Conservation (phyloP, 2,113 vertebrate species). For the Polypterus senegalus region DNA sequence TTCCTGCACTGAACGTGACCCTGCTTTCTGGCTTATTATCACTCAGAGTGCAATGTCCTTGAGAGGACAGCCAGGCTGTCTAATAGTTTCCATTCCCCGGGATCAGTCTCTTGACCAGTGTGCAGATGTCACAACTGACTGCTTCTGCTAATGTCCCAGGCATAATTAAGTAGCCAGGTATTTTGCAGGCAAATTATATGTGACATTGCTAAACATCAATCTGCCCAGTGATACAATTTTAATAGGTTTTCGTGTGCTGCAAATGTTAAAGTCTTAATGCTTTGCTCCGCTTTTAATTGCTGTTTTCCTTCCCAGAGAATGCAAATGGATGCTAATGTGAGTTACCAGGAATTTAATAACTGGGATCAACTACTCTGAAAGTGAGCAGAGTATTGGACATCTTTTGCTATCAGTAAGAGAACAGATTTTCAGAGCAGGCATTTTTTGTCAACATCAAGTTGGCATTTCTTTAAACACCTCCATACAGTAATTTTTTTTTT, state of each 20-base stretch:
- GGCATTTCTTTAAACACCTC: no score
- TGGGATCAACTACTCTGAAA: slow-evolving; percentile 2
- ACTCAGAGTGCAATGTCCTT: no score
- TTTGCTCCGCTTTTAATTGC: background rate
- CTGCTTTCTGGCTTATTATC: no score
- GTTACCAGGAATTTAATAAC: slow-evolving; percentile 13
- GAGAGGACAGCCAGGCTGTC: no score
- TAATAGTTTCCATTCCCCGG: no score
- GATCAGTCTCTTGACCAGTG: no score
- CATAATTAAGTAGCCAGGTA: background rate
- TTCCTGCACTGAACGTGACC: no score
- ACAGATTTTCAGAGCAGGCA: no score
- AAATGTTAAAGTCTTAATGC: background rate
- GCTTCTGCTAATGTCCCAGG: background rate
- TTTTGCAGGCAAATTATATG: background rate
- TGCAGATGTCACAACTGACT: background rate
- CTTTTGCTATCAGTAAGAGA: no score
- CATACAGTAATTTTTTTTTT: no score
- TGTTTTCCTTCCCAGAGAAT: slow-evolving; percentile 6
- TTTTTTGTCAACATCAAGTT: no score
- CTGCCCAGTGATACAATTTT: background rate
- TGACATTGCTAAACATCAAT: background rate
- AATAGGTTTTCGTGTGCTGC: background rate
- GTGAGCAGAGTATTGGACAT: background rate
- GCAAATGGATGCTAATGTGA: slow-evolving; percentile 14